Evolutionary conservation across 2,888 invertebrate genomes (phyloP).

Genomic region (Metacarcinus magister): DNA sequence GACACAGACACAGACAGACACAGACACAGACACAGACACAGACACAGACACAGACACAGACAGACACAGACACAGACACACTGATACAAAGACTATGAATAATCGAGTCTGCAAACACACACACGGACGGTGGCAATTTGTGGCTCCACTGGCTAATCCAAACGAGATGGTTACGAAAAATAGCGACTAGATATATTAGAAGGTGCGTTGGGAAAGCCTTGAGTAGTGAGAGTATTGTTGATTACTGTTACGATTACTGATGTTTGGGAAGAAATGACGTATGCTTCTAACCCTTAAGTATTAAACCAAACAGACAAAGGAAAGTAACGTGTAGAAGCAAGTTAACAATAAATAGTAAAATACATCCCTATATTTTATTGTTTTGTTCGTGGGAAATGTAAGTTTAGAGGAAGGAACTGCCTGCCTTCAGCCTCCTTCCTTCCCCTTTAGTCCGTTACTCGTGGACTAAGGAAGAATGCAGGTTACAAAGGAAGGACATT

Average conservation of each 20-base stretch:
- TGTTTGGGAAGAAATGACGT: no score
- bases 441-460: not conserved
- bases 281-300: no score
- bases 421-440: not conserved
- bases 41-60: not conserved
- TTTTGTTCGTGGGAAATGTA: not conserved
- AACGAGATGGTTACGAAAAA: not conserved
- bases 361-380: not conserved
- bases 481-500: not conserved
- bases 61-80: not conserved
- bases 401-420: not conserved
- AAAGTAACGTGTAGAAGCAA: no score
- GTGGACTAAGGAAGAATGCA: no score
- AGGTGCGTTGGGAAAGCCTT: not conserved
- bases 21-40: not conserved
- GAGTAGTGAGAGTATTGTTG: not conserved
- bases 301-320: no score
- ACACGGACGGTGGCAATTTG: not conserved
- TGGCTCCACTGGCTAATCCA: not conserved
- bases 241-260: not conserved
- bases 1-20: not conserved
- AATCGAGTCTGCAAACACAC: not conserved
- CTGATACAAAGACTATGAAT: conserved; percentile 9
- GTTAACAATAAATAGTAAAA: not conserved
- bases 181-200: not conserved